Evolutionary conservation across 1,140 invertebrate genomes (phyloP), one percentile per base, ranked within the genome.

Genomic region (Epicauta chinensis): DNA sequence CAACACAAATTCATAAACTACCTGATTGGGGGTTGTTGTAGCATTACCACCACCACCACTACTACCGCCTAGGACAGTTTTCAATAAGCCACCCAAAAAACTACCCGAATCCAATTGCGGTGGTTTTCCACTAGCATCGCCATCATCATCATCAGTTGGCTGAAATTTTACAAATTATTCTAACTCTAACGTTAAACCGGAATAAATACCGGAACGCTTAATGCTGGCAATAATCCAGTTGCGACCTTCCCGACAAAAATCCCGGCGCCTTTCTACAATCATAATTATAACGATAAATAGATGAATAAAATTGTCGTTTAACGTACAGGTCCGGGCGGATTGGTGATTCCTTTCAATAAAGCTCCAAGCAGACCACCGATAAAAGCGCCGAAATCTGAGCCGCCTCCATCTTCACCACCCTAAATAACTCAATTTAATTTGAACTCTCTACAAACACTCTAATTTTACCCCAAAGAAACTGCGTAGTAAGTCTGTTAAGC

Each of bases 311-410:
- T 37, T 15, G 14, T n/a, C 29, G 13, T 51, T 16, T 6, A 53
- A 44, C 38, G 39, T 45, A 78, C 76, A 51, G 75, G 73, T 56
- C 75, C 76, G 32, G 74, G 74, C 5, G 75, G 75, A 14, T 72
- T 74, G 0, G 76, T 76, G 2, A 75, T 56, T 5, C 75, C 76
- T 56, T 74, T 71, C 23, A 77, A 63, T 2, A 72, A 60, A 2
- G 74, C 75, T 23, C 73, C 73, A 49, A 75, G 47, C 42, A 77
- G 70, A 13, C 65, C 64, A 37, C 73, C 76, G 30, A 75, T 49
- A 16, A 76, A 73, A 0, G 67, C 63, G 7, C 75, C 76, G 37
- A 77, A 72, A 62, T 75, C 74, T 1, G 69, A 71, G 29, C 75
- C 76, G 49, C 74, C 75, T 37, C 71, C 74, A 52, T 71, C 55